Evolutionary conservation across 2,888 invertebrate genomes (phyloP).

Genomic region (Amphimallon solstitiale): DNA sequence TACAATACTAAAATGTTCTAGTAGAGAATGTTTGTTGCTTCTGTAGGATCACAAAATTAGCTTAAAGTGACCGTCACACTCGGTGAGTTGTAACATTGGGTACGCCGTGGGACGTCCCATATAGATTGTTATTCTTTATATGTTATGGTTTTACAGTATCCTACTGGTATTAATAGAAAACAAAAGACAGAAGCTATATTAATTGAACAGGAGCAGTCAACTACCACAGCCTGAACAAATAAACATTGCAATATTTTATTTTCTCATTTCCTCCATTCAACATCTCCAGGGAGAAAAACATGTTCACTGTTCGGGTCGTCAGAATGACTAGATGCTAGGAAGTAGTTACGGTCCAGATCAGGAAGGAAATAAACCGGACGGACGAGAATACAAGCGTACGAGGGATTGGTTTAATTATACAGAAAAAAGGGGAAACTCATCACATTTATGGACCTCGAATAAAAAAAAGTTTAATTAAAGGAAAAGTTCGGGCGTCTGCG

Average conservation of each 20-base stretch:
- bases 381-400: background rate
- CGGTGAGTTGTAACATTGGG: too few relatives aligned
- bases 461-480: constrained; percentile 32
- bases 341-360: background rate
- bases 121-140: too few relatives aligned
- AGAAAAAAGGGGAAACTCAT: constrained; percentile 9
- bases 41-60: too few relatives aligned
- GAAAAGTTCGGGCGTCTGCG: constrained; percentile 23
- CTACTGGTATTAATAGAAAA: too few relatives aligned
- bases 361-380: background rate
- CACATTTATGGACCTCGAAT: constrained; percentile 23
- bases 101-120: too few relatives aligned
- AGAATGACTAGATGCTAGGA: too few relatives aligned
- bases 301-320: background rate
- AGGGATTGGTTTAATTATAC: constrained; percentile 26
- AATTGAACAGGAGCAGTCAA: background rate
- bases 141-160: too few relatives aligned
- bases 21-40: too few relatives aligned
- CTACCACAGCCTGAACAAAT: background rate
- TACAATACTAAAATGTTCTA: too few relatives aligned
- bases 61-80: too few relatives aligned
- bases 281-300: constrained; percentile 1
- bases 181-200: too few relatives aligned
- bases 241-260: background rate
- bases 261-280: background rate